Evolutionary conservation across 2,797 vertebrate species (phyloP).

Genomic region (Protosalanx chinensis): DNA sequence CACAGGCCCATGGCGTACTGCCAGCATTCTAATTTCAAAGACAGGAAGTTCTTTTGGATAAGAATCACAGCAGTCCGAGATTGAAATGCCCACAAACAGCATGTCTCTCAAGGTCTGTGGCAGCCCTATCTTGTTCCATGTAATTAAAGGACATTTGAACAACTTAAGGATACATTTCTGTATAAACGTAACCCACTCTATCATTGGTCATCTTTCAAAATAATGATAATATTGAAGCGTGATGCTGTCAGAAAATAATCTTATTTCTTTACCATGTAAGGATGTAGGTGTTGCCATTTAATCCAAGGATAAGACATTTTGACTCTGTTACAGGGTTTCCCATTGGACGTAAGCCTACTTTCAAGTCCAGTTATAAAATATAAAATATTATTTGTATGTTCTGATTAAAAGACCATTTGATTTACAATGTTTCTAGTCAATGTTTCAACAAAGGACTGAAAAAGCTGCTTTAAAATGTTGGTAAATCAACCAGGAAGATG

Average conservation of each 20-base stretch:
- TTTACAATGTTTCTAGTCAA: not conserved
- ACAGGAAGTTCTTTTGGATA: constrained; percentile 55
- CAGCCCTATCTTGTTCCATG: constrained; percentile 17
- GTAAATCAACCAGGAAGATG: not conserved
- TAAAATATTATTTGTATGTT: no score
- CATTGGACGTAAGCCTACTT: not conserved
- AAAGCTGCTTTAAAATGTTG: not conserved
- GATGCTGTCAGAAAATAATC: constrained; percentile 8
- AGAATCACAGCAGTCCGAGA: constrained; percentile 32
- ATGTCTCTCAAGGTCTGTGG: constrained; percentile 18
- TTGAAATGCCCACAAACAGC: constrained; percentile 33
- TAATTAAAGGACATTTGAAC: constrained; percentile 35
- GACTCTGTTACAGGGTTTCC: not conserved
- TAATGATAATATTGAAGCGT: constrained; percentile 25
- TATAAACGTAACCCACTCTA: constrained; percentile 17
- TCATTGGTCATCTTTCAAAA: constrained; percentile 34
- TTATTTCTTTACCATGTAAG: constrained; percentile 32
- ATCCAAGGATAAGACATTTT: constrained; percentile 12
- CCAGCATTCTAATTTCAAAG: constrained; percentile 34
- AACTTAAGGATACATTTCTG: constrained; percentile 5
- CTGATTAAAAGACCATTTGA: no score
- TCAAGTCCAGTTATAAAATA: not conserved
- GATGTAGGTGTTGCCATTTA: constrained; percentile 24
- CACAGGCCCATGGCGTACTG: not conserved
- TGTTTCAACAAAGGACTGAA: not conserved